These are phyloP conservation scores for Tetrax tetrax DNA, from an alignment of 2,113 vertebrate species.

Conservation along the genomic window DNA sequence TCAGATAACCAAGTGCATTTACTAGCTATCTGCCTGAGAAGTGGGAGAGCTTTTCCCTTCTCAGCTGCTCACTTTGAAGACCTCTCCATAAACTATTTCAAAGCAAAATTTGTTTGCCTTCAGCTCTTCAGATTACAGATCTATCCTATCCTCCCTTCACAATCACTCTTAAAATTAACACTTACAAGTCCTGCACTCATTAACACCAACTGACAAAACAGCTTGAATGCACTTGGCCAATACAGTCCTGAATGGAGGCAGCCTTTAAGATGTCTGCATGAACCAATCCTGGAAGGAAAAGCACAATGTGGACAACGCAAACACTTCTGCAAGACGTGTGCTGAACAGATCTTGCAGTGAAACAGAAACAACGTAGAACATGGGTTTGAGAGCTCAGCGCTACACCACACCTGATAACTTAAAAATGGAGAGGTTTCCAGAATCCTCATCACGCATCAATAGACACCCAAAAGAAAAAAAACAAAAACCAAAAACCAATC, in stretches of 20 bases:
- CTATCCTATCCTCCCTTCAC: neutral
- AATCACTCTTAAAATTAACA: neutral
- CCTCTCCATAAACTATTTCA: neutral
- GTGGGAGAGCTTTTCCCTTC: neutral
- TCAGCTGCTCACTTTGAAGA: neutral
- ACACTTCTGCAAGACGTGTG: neutral
- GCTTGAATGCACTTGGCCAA: neutral
- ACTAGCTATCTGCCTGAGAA: neutral
- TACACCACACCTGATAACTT: neutral
- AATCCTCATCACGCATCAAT: neutral
- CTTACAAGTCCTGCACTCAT: neutral
- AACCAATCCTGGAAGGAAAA: neutral
- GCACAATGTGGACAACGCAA: neutral
- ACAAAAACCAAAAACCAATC: neutral
- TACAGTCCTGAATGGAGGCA: neutral
- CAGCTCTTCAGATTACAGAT: neutral
- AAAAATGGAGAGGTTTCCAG: neutral
- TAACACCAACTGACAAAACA: neutral
- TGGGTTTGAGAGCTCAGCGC: neutral
- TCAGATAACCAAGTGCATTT: neutral
- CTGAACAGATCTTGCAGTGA: neutral
- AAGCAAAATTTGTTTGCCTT: neutral
- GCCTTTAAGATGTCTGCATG: neutral
- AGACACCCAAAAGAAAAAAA: neutral
- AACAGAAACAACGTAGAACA: neutral